phyloP scores from a whole-genome alignment of 2,113 vertebrate genomes.

The Gadus chalcogrammus region DNA sequence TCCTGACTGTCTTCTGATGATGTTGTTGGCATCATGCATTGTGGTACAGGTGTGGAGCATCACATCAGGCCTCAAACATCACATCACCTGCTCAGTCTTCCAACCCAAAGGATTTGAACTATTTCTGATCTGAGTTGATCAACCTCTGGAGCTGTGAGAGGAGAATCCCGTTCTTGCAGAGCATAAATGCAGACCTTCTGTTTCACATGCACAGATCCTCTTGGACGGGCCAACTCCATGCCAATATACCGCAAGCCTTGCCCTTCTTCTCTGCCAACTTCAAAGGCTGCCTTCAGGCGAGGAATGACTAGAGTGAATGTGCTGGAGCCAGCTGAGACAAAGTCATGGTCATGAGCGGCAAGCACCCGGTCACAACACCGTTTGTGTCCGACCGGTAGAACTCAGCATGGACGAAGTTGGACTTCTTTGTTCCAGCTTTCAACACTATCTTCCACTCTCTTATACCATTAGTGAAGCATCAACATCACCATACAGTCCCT shows the following conservation, averaged over 20 bases:
- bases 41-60: neutral
- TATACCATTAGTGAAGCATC: constrained; percentile 24
- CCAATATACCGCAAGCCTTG: constrained; percentile 13
- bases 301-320: neutral
- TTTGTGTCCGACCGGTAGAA: constrained; percentile 10
- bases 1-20: neutral
- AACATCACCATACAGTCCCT: constrained; percentile 15
- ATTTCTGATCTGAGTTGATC: constrained; percentile 19
- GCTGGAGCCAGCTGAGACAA: neutral
- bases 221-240: constrained; percentile 2
- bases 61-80: constrained; percentile 8
- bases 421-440: neutral
- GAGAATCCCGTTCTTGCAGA: constrained; percentile 9
- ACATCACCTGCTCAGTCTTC: constrained; percentile 3
- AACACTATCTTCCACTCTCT: constrained; percentile 11
- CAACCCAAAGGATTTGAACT: constrained; percentile 14
- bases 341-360: neutral
- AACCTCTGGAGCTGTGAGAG: neutral
- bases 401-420: constrained; percentile 11
- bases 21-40: constrained; percentile 9
- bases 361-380: neutral
- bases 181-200: constrained; percentile 2
- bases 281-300: constrained; percentile 6
- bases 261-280: neutral
- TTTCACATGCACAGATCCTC: constrained; percentile 1